A percentile compares a stretch with the other conserved stretches of the same genome.
These are phyloP conservation scores for Phaethon lepturus DNA, from an alignment of 2,113 vertebrate species.

Conservation along the genomic window DNA sequence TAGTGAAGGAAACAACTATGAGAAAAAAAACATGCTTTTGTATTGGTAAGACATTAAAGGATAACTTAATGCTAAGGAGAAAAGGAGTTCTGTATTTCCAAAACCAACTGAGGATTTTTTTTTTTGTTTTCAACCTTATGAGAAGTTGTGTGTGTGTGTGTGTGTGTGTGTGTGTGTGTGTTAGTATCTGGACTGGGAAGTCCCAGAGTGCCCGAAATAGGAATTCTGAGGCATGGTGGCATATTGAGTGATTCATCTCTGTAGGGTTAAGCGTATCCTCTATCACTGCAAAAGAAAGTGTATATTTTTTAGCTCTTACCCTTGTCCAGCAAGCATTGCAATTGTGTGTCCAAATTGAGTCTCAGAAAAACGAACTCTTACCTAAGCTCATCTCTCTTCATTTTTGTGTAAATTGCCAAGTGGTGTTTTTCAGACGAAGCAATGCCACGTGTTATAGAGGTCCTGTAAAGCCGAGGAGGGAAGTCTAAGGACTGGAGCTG, in stretches of 20 bases:
- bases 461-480: neutral
- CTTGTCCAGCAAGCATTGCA: neutral
- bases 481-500: neutral
- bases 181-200: neutral
- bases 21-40: neutral
- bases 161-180: neutral
- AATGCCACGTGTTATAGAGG: accelerated
- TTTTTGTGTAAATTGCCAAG: neutral
- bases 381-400: neutral
- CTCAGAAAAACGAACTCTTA: neutral
- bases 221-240: neutral
- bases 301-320: neutral
- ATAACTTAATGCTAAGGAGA: neutral
- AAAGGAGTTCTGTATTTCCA: neutral
- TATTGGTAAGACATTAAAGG: neutral
- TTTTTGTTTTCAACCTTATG: neutral
- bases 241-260: neutral
- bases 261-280: neutral
- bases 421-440: neutral
- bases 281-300: accelerated
- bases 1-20: neutral
- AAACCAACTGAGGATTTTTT: neutral
- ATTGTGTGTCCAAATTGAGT: neutral
- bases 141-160: neutral
- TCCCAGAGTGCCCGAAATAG: neutral